Base-by-base conservation (phyloP, 2,888 invertebrate species). In the Papilio demoleus region DNA sequence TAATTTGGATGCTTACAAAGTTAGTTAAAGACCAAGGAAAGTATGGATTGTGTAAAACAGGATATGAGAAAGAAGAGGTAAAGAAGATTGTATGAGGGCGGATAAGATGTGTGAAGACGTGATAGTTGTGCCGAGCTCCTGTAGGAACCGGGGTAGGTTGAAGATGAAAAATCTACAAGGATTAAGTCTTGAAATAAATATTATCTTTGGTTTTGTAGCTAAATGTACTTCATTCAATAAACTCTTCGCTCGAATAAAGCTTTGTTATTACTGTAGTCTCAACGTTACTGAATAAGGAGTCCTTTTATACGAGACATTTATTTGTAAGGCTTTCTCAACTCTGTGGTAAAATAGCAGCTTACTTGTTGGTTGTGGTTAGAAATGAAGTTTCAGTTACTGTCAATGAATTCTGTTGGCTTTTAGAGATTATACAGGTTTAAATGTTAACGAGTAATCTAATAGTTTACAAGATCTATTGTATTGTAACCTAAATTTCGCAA, bases 291-390 rank as follows among this genome's bases (percentile, higher is more conserved):
- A 14, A 50, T 50, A 47, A 47, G 50, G n/a, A 24, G n/a, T 50
- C 50, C 50, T 14, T 27, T 50, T 27, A 50, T 12, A 24, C 24
- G 12, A 47, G 4, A 47, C 24, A 11, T 24, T 22, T 50, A 47
- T 27, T 50, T 50, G 27, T 50, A 50, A n/a, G 50, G 27, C 50
- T 27, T 50, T 50, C 50, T 50, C 6, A 50, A 50, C 27, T 50
- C 14, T 50, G 50, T n/a, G 50, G 50, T 50, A 50, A 19, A 50
- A 50, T 50, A 50, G 24, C 27, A 50, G 6, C 50, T 50, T 27
- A 50, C 50, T 27, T 50, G 1, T 50, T 14, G 6, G 1, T 27
- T 27, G 27, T 50, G 50, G 50, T n/a, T 50, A 12, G 24, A n/a
- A 24, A 47, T 22, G 12, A 22, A 27, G 50, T 50, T 50, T 50